Evolutionary conservation across 2,797 vertebrate genomes (phyloP).

Genomic region (Cygnus olor): DNA sequence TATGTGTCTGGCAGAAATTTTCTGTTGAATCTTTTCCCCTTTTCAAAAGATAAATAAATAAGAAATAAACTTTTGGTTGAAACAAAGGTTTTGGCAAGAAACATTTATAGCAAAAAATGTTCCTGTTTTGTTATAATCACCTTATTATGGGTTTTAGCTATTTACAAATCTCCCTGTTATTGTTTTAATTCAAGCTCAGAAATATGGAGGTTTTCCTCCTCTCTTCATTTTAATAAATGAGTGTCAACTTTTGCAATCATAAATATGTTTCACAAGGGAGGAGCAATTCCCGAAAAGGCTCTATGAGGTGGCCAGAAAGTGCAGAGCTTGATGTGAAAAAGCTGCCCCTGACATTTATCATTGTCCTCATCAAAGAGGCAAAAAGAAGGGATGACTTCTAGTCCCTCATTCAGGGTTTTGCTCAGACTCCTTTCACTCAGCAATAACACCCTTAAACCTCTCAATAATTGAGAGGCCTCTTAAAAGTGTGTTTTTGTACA

Average conservation of each 20-base stretch:
- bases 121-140: neutral
- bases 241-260: neutral
- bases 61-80: conserved; percentile 6
- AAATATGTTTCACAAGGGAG: neutral
- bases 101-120: neutral
- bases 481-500: neutral
- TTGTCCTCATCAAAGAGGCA: neutral
- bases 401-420: neutral
- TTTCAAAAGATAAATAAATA: neutral
- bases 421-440: neutral
- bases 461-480: neutral
- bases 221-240: neutral
- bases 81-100: conserved; percentile 17
- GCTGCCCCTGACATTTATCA: neutral
- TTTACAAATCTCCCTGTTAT: neutral
- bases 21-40: neutral
- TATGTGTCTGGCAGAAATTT: neutral
- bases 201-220: neutral
- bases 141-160: neutral
- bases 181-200: neutral
- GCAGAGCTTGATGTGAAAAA: neutral
- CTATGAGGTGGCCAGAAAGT: neutral
- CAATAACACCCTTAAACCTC: neutral
- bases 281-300: neutral
- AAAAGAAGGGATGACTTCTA: neutral